Base-by-base conservation (phyloP, 2,113 vertebrate species). In the Porphyrio hochstetteri region DNA sequence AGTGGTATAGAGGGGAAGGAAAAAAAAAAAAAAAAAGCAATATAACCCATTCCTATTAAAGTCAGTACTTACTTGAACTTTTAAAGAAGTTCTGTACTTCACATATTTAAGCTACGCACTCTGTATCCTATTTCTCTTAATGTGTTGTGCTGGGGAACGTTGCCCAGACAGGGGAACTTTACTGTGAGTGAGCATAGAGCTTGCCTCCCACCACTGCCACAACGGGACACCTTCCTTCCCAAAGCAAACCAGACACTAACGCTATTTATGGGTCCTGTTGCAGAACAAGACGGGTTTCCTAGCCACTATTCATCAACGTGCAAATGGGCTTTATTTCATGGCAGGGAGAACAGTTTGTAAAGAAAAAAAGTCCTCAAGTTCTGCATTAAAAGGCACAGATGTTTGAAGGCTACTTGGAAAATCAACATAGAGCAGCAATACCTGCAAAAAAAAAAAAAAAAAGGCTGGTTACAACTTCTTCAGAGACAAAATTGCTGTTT, bases 181-280 rank as follows among this genome's bases (percentile, higher is more conserved):
- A 42, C 74, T 23, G 77, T 0, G 1, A 83, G 44, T 0, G 27
- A 92, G 60, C 1, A 29, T 53, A 72, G 82, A 74, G 83, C 50
- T 89, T 55, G 44, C 28, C 64, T 74, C 67, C 44, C 13, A 6
- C 69, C 84, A 60, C 68, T 21, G 3, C 90, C 87, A 94, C 88
- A 48, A 94, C 21, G 0, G 95, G 88, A 93, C 93, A 92, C 92
- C 86, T 90, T 96, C 92, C 95, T 65, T 75, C 69, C 65, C 77
- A 10, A 87, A 84, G 92, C 56, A 82, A 94, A 89, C 77, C 88
- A 93, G 83, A 93, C 81, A 74, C 77, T 82, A 84, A 90, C 24
- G 77, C 77, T 95, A 95, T 96, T 97, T 94, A 95, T 82, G 92
- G 91, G 92, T 68, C 78, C 82, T 7, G 0, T n/a, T 86, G 87